Evolutionary conservation across 2,888 invertebrate genomes (phyloP).

Genomic region (Cryptocheilus praepositus): DNA sequence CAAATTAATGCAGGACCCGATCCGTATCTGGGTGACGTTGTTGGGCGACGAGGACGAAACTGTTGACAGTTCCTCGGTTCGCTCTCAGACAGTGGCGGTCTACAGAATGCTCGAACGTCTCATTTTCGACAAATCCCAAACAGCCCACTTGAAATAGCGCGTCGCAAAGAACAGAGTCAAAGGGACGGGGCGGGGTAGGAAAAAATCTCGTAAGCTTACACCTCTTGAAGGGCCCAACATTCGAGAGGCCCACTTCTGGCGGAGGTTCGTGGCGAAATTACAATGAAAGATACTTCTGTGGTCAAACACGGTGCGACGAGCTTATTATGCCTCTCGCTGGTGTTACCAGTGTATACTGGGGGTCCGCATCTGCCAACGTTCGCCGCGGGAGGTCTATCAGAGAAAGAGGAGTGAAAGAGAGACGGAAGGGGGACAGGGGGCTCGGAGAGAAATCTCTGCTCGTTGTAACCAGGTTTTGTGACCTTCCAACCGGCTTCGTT

Average conservation of each 20-base stretch:
- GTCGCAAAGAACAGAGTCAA: no score
- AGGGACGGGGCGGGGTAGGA: no score
- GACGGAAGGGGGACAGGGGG: slow-evolving; percentile 32
- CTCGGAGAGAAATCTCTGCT: slow-evolving; percentile 49
- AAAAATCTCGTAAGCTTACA: slow-evolving; percentile 48
- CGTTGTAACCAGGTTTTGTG: slow-evolving; percentile 24
- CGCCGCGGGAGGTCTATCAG: slow-evolving; percentile 53
- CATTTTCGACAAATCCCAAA: no score
- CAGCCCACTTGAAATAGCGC: no score
- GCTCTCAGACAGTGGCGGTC: no score
- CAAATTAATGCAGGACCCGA: no score
- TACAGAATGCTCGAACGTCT: no score
- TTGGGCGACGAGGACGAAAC: no score
- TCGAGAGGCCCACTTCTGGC: neutral
- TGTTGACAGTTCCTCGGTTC: no score
- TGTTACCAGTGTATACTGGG: slow-evolving; percentile 53
- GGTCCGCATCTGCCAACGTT: slow-evolving; percentile 68
- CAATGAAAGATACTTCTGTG: slow-evolving; percentile 72
- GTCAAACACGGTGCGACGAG: slow-evolving; percentile 67
- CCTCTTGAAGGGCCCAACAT: slow-evolving; percentile 34
- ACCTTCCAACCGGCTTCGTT: neutral
- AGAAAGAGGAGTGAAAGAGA: slow-evolving; percentile 37
- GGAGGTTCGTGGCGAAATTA: slow-evolving; percentile 43
- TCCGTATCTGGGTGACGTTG: no score
- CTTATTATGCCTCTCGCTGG: slow-evolving; percentile 54